phyloP scores from a whole-genome alignment of 2,797 vertebrate species.

The Luscinia megarhynchos region DNA sequence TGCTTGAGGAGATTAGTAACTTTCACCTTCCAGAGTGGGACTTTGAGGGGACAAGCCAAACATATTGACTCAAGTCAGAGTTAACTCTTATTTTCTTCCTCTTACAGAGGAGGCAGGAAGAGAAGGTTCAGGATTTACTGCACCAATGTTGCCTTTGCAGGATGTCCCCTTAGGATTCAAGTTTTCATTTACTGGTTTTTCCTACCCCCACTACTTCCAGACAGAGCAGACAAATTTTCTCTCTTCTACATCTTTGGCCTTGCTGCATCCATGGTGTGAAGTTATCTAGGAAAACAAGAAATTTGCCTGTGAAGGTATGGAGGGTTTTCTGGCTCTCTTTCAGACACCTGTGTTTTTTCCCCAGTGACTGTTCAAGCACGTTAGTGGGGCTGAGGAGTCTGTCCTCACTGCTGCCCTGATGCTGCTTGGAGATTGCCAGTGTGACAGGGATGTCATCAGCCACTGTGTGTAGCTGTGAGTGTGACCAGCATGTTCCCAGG shows the following conservation, averaged over 20 bases:
- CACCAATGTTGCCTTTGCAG: background rate
- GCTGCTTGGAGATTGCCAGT: background rate
- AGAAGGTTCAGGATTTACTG: background rate
- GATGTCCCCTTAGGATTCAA: background rate
- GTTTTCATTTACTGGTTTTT: background rate
- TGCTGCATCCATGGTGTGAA: background rate
- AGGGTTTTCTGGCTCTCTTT: background rate
- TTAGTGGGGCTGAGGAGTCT: background rate
- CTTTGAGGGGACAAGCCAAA: background rate
- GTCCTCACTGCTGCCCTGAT: conserved; percentile 20
- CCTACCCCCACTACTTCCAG: background rate
- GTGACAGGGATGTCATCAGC: background rate
- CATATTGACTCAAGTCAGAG: background rate
- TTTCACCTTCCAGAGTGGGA: background rate
- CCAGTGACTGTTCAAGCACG: background rate
- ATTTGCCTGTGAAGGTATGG: background rate
- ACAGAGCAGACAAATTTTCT: background rate
- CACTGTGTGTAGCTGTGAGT: background rate
- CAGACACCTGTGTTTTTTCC: background rate
- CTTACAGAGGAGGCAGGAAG: background rate
- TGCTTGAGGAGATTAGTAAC: background rate
- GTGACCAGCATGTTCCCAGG: background rate
- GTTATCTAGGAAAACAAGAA: background rate
- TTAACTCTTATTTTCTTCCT: background rate
- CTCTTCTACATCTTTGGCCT: background rate